These are phyloP conservation scores for Callimico goeldii DNA, from an alignment of 2,797 vertebrate species.

Conservation along the genomic window DNA sequence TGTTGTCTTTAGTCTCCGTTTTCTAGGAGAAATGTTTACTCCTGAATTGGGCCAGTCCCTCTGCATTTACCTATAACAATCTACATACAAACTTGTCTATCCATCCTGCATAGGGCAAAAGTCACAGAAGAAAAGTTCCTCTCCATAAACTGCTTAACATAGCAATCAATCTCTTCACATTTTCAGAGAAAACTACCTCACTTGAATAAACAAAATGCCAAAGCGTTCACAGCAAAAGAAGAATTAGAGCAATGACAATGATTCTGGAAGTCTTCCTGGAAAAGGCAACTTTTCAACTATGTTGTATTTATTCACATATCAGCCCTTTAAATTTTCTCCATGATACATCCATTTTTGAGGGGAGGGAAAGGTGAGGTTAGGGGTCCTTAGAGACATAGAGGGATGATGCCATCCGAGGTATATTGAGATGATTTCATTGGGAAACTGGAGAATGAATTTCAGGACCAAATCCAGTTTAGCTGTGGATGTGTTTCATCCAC, in stretches of 20 bases:
- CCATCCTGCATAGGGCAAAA: neutral
- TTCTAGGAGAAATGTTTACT: neutral
- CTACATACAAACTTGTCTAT: neutral
- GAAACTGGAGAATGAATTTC: neutral
- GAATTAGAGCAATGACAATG: neutral
- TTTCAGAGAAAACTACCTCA: neutral
- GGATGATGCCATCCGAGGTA: neutral
- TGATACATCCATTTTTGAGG: neutral
- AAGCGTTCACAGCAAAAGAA: neutral
- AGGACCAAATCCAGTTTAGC: neutral
- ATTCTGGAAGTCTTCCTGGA: neutral
- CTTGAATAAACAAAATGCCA: neutral
- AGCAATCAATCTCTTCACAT: neutral
- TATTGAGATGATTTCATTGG: neutral
- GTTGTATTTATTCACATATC: conserved; percentile 7
- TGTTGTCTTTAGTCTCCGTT: neutral
- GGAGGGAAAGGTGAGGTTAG: neutral
- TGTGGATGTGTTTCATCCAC: no score
- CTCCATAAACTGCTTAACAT: neutral
- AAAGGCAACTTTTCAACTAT: neutral
- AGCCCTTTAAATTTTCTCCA: neutral
- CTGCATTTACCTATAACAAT: neutral
- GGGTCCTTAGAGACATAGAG: neutral
- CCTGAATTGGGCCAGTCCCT: neutral
- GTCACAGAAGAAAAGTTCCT: neutral